Percentiles rank a stretch among this genome's conserved stretches.
Conservation (phyloP, 2,113 vertebrate genomes). For the Psilopogon haemacephalus region DNA sequence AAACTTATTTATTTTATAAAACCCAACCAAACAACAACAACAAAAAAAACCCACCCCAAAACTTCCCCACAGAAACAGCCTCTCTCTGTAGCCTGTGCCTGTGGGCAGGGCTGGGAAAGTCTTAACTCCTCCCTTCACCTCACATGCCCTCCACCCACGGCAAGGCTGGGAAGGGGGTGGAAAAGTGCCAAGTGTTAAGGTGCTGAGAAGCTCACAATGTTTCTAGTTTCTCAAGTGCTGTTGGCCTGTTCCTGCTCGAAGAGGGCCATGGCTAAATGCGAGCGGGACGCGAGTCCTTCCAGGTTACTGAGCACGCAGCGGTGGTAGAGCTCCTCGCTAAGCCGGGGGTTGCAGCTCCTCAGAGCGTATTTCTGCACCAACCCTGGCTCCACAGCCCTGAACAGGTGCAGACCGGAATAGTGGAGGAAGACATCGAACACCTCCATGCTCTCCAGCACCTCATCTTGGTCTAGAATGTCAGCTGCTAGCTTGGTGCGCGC, state of each 20-base stretch:
- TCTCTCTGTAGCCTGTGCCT: neutral
- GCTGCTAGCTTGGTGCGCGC: slow-evolving; percentile 89
- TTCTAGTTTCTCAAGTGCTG: slow-evolving; percentile 80
- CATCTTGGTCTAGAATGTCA: slow-evolving; percentile 88
- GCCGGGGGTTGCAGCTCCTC: slow-evolving; percentile 86
- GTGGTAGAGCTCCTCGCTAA: slow-evolving; percentile 94
- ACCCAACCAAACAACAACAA: neutral
- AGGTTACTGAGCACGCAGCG: slow-evolving; percentile 93
- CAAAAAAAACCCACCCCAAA: neutral
- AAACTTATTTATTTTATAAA: slow-evolving; percentile 11
- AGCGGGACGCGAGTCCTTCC: slow-evolving; percentile 89
- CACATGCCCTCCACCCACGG: neutral
- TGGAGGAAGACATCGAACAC: slow-evolving; percentile 94
- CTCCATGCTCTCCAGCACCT: slow-evolving; percentile 91
- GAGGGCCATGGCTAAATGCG: slow-evolving; percentile 90
- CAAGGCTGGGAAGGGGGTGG: slow-evolving; percentile 1
- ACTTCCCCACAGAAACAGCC: neutral
- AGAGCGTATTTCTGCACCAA: slow-evolving; percentile 89
- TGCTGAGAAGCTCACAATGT: slow-evolving; percentile 14
- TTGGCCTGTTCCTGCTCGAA: slow-evolving; percentile 97
- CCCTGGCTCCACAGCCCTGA: slow-evolving; percentile 92
- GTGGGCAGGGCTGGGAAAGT: neutral
- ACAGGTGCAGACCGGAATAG: slow-evolving; percentile 92
- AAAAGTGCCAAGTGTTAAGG: slow-evolving; percentile 71
- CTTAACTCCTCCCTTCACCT: neutral